Evolutionary conservation across 2,888 invertebrate species (phyloP).

Genomic region (Ennomos erosarius): DNA sequence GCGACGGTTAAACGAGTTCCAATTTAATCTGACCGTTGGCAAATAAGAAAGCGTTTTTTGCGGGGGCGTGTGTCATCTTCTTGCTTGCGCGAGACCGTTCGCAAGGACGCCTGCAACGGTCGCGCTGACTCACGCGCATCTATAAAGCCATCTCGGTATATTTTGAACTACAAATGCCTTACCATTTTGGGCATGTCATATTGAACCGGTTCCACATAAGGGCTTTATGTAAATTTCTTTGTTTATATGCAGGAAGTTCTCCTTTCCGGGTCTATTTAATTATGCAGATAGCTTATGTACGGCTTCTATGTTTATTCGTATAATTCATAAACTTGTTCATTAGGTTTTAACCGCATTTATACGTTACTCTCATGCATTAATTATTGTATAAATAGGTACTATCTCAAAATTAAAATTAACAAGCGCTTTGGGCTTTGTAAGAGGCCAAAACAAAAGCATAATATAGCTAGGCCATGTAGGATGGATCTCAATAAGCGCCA

Average conservation of each 20-base stretch:
- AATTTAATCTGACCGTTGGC: conserved; percentile 47
- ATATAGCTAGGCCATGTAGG: too few relatives aligned
- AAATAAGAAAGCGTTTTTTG: conserved; percentile 55
- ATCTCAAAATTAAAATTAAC: not conserved
- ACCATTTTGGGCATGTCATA: conserved; percentile 42
- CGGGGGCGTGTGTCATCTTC: conserved; percentile 61
- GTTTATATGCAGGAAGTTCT: conserved; percentile 23
- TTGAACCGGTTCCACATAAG: conserved; percentile 19
- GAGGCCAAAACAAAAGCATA: not conserved
- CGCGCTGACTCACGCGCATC: conserved; percentile 54
- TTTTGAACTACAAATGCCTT: conserved; percentile 47
- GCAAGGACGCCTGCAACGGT: conserved; percentile 61
- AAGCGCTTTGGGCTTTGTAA: not conserved
- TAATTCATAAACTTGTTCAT: not conserved
- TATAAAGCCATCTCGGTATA: conserved; percentile 41
- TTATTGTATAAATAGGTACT: not conserved
- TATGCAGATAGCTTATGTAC: conserved; percentile 13
- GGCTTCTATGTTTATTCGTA: conserved; percentile 10
- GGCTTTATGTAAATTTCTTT: conserved; percentile 34
- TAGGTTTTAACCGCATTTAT: conserved; percentile 1
- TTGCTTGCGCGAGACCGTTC: conserved; percentile 42
- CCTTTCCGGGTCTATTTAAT: conserved; percentile 26
- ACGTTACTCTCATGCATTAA: not conserved
- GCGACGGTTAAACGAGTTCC: conserved; percentile 64
- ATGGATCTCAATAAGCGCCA: conserved; percentile 7